phyloP scores from a whole-genome alignment of 2,113 vertebrate genomes.

The Sander vitreus region DNA sequence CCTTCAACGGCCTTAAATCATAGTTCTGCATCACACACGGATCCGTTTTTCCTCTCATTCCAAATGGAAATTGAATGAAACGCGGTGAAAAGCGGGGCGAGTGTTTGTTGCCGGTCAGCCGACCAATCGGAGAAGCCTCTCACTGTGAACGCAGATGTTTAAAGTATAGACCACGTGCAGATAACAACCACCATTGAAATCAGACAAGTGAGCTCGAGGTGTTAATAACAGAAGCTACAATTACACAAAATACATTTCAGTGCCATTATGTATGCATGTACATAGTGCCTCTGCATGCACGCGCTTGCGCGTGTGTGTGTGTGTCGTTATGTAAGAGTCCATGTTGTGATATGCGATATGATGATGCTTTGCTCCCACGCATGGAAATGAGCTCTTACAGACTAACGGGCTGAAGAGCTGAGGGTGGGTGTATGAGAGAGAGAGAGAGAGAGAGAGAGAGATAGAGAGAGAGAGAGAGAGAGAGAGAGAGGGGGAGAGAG shows the following conservation, averaged over 20 bases:
- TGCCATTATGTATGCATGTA: background rate
- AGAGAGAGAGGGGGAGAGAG: no score
- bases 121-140: background rate
- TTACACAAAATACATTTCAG: background rate
- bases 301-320: no score
- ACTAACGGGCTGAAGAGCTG: conserved; percentile 51
- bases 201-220: no score
- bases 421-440: conserved; percentile 44
- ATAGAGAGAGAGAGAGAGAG: no score
- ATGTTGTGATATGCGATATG: conserved; percentile 56
- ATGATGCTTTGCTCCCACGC: conserved; percentile 72
- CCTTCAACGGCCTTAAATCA: conserved; percentile 31
- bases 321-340: conserved; percentile 50
- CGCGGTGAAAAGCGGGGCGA: background rate
- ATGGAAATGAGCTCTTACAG: conserved; percentile 61
- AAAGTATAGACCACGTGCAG: background rate
- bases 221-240: background rate
- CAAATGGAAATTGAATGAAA: conserved; percentile 13
- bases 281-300: no score
- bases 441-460: no score
- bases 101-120: no score
- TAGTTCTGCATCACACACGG: background rate
- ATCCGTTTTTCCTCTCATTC: background rate
- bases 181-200: background rate
- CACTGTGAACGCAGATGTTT: background rate